Percentiles rank a stretch among this genome's conserved stretches.
phyloP scores from a whole-genome alignment of 2,113 vertebrate genomes.

The Candoia aspera region DNA sequence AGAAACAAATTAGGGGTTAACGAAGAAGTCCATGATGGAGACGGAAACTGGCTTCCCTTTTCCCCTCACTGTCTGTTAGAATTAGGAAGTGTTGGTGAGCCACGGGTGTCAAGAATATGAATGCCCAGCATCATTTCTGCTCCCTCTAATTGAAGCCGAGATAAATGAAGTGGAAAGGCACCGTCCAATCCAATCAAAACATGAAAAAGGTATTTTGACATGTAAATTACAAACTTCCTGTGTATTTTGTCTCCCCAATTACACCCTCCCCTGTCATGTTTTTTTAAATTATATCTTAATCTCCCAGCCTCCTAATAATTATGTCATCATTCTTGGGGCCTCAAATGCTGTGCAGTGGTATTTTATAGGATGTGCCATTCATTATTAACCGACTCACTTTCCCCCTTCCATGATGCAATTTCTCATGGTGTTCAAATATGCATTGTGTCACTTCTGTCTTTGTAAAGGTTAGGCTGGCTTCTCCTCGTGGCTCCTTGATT shows the following conservation, averaged over 20 bases:
- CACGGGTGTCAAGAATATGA: conserved; percentile 75
- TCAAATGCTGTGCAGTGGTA: conserved; percentile 78
- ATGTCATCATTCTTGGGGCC: conserved; percentile 82
- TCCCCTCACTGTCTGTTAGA: conserved; percentile 78
- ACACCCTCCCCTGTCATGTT: conserved; percentile 83
- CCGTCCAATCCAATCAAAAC: conserved; percentile 84
- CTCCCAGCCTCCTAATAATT: conserved; percentile 83
- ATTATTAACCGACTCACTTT: conserved; percentile 81
- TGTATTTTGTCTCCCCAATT: conserved; percentile 84
- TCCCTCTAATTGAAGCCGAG: conserved; percentile 80
- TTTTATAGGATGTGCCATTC: conserved; percentile 82
- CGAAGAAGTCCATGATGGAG: conserved; percentile 75
- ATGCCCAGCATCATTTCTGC: conserved; percentile 73
- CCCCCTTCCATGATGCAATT: conserved; percentile 72
- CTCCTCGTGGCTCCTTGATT: conserved; percentile 61
- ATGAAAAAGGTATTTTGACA: conserved; percentile 85
- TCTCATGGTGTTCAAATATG: conserved; percentile 77
- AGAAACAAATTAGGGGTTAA: conserved; percentile 82
- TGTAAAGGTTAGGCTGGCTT: conserved; percentile 70
- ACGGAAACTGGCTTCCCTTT: conserved; percentile 74
- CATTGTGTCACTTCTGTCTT: conserved; percentile 73
- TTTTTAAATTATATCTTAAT: conserved; percentile 86
- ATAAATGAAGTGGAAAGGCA: conserved; percentile 85
- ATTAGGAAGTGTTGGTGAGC: conserved; percentile 78
- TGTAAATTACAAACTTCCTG: conserved; percentile 85